Evolutionary conservation across 2,797 vertebrate genomes (phyloP).

Genomic region (Rhodeus uyekii): DNA sequence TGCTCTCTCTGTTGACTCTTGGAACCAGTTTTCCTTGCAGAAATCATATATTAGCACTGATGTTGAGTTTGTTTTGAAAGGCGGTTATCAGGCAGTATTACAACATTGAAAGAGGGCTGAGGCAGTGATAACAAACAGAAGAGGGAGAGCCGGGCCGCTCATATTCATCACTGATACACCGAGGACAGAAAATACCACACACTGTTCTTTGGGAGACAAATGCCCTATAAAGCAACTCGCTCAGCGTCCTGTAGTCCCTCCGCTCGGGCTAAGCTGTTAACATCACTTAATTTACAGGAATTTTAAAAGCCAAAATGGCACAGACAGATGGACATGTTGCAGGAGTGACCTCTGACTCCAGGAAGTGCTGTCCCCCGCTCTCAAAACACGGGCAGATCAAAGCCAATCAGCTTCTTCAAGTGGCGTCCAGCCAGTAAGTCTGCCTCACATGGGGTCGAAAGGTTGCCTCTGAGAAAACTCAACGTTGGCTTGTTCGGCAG

Average conservation of each 20-base stretch:
- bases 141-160: conserved; percentile 64
- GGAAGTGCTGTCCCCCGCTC: conserved; percentile 71
- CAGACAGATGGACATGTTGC: conserved; percentile 80
- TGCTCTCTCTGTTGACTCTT: conserved; percentile 20
- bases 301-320: conserved; percentile 80
- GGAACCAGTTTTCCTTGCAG: conserved; percentile 15
- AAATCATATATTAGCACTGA: conserved; percentile 24
- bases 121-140: conserved; percentile 72
- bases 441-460: conserved; percentile 70
- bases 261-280: conserved; percentile 65
- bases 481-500: conserved; percentile 73
- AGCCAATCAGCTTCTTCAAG: conserved; percentile 77
- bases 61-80: conserved; percentile 42
- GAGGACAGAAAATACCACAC: conserved; percentile 58
- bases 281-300: conserved; percentile 78
- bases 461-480: conserved; percentile 70
- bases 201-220: conserved; percentile 61
- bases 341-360: conserved; percentile 78
- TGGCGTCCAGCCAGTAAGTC: conserved; percentile 75
- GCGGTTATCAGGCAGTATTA: conserved; percentile 39
- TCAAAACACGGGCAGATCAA: conserved; percentile 76
- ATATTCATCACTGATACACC: conserved; percentile 72
- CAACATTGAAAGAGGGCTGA: conserved; percentile 58
- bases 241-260: conserved; percentile 41
- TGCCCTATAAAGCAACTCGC: conserved; percentile 40